Conservation (phyloP, 2,113 vertebrate genomes). For the Verasper variegatus region DNA sequence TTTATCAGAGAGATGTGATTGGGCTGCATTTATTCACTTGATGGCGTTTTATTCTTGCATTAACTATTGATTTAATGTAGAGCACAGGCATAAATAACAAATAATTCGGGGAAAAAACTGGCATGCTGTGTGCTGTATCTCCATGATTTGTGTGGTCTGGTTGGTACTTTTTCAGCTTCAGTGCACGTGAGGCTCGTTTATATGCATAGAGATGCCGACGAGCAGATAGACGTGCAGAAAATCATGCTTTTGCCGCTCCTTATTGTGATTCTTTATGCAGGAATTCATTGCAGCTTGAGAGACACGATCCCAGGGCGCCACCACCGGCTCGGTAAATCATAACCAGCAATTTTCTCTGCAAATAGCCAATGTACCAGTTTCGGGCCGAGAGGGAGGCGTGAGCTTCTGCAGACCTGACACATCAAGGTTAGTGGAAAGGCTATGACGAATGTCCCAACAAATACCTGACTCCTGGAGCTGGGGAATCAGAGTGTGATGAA, state of each 20-base stretch:
- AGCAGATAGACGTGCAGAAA: constrained; percentile 39
- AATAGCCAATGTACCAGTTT: constrained; percentile 47
- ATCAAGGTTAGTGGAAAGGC: constrained; percentile 50
- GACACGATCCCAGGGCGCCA: constrained; percentile 6
- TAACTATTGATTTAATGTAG: constrained; percentile 20
- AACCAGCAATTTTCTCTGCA: constrained; percentile 61
- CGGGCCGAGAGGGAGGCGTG: constrained; percentile 31
- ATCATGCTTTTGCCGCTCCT: constrained; percentile 49
- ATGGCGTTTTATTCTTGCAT: constrained; percentile 18
- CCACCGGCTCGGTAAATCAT: constrained; percentile 50
- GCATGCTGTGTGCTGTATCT: neutral
- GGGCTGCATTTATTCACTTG: constrained; percentile 12
- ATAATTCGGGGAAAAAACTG: constrained; percentile 4
- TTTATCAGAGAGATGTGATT: neutral
- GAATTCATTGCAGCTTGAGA: constrained; percentile 40
- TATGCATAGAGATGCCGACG: constrained; percentile 46
- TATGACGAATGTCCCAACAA: constrained; percentile 25
- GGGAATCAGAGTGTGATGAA: neutral
- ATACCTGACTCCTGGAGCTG: neutral
- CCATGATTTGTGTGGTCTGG: constrained; percentile 42
- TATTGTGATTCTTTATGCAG: constrained; percentile 47
- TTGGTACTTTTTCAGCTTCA: constrained; percentile 29
- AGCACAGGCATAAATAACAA: neutral
- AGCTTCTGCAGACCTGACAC: constrained; percentile 41
- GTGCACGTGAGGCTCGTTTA: constrained; percentile 48